Evolutionary conservation across 2,113 vertebrate genomes (phyloP).

Genomic region (Eonycteris spelaea): DNA sequence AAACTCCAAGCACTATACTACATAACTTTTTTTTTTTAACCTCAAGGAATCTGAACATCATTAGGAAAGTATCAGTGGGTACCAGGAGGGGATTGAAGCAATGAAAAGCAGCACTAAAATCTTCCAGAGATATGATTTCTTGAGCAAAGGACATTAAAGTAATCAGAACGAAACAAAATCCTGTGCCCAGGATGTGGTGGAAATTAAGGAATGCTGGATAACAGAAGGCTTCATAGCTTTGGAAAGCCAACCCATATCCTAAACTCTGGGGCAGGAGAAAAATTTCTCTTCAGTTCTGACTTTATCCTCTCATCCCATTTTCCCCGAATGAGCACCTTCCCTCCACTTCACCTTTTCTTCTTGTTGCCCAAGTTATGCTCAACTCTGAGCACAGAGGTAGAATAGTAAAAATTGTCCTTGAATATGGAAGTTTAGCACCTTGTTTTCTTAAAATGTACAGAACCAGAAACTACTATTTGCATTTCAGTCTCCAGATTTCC

Average conservation of each 20-base stretch:
- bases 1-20: background rate
- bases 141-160: background rate
- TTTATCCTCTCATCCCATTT: too few relatives aligned
- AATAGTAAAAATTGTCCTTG: background rate
- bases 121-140: background rate
- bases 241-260: background rate
- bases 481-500: slow-evolving; percentile 42
- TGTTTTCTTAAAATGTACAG: background rate
- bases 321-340: background rate
- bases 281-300: background rate
- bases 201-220: background rate
- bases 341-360: background rate
- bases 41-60: background rate
- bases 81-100: fast-evolving
- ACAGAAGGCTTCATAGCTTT: background rate
- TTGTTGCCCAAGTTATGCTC: background rate
- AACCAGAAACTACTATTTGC: slow-evolving; percentile 29
- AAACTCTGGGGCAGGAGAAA: background rate
- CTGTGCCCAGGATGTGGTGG: too few relatives aligned
- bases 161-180: background rate
- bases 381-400: background rate
- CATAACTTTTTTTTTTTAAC: background rate
- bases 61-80: background rate
- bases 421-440: background rate
- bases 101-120: too few relatives aligned